phyloP scores from a whole-genome alignment of 2,888 invertebrate species.

The Timema podura region DNA sequence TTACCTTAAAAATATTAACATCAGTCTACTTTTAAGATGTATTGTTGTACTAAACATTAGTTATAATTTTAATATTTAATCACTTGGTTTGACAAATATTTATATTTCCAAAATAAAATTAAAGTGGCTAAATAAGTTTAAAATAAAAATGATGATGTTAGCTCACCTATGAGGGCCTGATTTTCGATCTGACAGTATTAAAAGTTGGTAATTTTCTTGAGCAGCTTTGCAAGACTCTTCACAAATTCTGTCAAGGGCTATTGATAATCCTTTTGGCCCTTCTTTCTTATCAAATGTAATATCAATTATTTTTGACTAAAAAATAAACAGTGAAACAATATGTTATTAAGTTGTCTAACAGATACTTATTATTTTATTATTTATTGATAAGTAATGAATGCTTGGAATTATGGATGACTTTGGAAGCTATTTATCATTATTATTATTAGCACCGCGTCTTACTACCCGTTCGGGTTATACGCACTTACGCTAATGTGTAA shows the following conservation, averaged over 20 bases:
- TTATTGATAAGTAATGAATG: too few relatives aligned
- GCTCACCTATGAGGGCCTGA: conserved; percentile 50
- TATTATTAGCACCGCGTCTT: too few relatives aligned
- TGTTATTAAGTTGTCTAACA: too few relatives aligned
- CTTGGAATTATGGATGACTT: too few relatives aligned
- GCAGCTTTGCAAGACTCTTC: conserved; percentile 79
- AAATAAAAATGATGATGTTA: conserved; percentile 4
- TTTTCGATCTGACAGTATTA: conserved; percentile 76
- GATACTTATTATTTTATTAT: too few relatives aligned
- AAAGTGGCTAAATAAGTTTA: background rate
- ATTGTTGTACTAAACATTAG: background rate
- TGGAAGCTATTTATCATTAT: too few relatives aligned
- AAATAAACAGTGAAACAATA: conserved; percentile 20
- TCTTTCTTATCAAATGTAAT: conserved; percentile 78
- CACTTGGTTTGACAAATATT: background rate
- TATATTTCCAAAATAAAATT: background rate
- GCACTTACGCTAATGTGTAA: too few relatives aligned
- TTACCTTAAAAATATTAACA: too few relatives aligned
- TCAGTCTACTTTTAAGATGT: background rate
- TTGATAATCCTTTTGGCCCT: conserved; percentile 70
- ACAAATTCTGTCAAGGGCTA: conserved; percentile 76
- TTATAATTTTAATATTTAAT: background rate
- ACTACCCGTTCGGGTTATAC: too few relatives aligned
- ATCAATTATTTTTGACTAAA: conserved; percentile 73
- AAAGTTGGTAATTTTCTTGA: conserved; percentile 69